These are phyloP conservation scores for Hoplostethus atlanticus DNA, from an alignment of 2,797 vertebrate species.

Conservation along the genomic window DNA sequence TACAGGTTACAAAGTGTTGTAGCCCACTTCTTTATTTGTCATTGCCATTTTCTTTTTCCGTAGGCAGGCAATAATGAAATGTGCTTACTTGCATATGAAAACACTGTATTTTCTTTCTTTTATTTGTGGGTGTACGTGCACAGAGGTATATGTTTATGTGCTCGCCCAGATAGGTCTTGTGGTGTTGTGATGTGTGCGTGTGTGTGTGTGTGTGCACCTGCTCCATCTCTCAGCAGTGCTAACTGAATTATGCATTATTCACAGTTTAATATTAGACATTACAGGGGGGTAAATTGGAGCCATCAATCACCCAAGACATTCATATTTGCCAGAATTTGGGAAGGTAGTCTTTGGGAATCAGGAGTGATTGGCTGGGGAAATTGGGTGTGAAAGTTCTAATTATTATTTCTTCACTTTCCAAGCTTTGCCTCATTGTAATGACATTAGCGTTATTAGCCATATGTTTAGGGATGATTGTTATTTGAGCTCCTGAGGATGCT, in stretches of 20 bases:
- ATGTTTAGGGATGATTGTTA: conserved; percentile 64
- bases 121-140: conserved; percentile 13
- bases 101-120: conserved; percentile 22
- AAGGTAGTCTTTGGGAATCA: conserved; percentile 63
- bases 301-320: conserved; percentile 81
- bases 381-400: conserved; percentile 75
- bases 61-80: not conserved
- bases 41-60: not conserved
- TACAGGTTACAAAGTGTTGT: not conserved
- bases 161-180: not conserved
- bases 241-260: conserved; percentile 82
- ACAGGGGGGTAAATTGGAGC: conserved; percentile 80
- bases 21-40: not conserved
- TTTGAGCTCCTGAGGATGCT: conserved; percentile 48
- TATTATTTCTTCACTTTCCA: conserved; percentile 75
- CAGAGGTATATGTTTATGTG: conserved; percentile 3
- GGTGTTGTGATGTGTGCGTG: conserved; percentile 3
- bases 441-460: conserved; percentile 73
- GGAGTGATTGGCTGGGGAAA: conserved; percentile 74
- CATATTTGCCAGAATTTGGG: conserved; percentile 69
- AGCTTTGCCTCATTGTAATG: conserved; percentile 67
- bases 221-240: conserved; percentile 41
- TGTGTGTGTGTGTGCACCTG: conserved; percentile 28
- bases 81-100: not conserved
- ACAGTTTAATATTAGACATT: conserved; percentile 81